phyloP scores from a whole-genome alignment of 2,113 vertebrate species.

The Myocastor coypus region DNA sequence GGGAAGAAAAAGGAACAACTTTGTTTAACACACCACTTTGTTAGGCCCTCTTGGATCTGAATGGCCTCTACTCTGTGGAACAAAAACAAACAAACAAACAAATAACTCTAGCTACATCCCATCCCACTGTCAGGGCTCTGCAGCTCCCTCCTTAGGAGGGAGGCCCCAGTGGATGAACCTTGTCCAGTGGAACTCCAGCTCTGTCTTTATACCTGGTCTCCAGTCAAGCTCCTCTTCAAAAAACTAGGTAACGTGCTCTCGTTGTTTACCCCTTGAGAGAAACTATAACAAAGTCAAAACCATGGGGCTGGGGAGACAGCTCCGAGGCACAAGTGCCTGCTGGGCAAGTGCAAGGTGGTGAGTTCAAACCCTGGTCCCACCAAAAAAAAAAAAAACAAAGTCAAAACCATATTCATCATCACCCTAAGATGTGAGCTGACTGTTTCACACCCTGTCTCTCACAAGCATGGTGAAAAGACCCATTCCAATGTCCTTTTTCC shows the following conservation, averaged over 20 bases:
- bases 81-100: background rate
- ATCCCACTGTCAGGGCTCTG: background rate
- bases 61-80: background rate
- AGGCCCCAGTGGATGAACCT: too few species aligned
- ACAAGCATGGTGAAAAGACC: background rate
- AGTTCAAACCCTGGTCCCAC: too few species aligned
- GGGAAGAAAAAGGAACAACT: background rate
- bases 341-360: too few species aligned
- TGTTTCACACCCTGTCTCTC: background rate
- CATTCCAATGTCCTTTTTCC: background rate
- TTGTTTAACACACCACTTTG: background rate
- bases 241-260: background rate
- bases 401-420: background rate
- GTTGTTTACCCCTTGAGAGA: background rate
- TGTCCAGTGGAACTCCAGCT: background rate
- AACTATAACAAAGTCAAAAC: background rate
- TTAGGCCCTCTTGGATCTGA: background rate
- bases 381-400: too few species aligned
- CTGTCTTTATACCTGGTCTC: background rate
- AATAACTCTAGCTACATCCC: background rate
- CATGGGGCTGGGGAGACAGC: too few species aligned
- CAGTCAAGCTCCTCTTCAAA: background rate
- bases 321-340: too few species aligned
- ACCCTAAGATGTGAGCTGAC: background rate
- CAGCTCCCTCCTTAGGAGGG: rapidly evolving